Conservation (phyloP, 2,797 vertebrate genomes). For the Sebastes cheni region DNA sequence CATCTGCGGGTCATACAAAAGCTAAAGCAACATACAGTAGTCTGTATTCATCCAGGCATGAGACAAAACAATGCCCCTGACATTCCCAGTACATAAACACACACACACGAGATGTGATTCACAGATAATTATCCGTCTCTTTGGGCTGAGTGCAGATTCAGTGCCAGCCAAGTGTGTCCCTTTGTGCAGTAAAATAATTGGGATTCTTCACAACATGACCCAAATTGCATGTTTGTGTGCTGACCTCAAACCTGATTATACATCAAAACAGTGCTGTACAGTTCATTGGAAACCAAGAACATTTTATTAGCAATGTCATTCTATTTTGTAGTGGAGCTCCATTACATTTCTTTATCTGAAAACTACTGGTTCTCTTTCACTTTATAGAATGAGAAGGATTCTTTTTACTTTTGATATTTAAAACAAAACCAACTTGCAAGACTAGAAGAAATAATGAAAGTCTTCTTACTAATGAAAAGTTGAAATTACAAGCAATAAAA, state of each 20-base stretch:
- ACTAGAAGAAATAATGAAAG: background rate
- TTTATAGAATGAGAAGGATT: background rate
- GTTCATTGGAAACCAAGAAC: background rate
- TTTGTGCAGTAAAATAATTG: constrained; percentile 14
- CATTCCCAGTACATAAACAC: constrained; percentile 3
- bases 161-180: background rate
- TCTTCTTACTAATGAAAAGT: background rate
- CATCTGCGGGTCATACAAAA: constrained; percentile 61
- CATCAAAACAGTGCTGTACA: background rate
- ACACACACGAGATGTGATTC: background rate
- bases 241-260: background rate
- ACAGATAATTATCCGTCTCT: constrained; percentile 35
- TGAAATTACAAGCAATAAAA: background rate
- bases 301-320: too few relatives aligned
- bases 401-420: background rate
- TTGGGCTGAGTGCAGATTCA: constrained; percentile 9
- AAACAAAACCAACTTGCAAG: background rate
- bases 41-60: constrained; percentile 35
- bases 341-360: background rate
- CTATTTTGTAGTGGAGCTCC: background rate
- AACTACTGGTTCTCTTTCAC: background rate
- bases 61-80: constrained; percentile 58
- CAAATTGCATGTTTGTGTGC: background rate
- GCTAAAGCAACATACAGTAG: constrained; percentile 37
- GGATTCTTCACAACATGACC: background rate